These are phyloP conservation scores for Eubasilissa regina DNA, from an alignment of 1,140 invertebrate species.

Conservation along the genomic window DNA sequence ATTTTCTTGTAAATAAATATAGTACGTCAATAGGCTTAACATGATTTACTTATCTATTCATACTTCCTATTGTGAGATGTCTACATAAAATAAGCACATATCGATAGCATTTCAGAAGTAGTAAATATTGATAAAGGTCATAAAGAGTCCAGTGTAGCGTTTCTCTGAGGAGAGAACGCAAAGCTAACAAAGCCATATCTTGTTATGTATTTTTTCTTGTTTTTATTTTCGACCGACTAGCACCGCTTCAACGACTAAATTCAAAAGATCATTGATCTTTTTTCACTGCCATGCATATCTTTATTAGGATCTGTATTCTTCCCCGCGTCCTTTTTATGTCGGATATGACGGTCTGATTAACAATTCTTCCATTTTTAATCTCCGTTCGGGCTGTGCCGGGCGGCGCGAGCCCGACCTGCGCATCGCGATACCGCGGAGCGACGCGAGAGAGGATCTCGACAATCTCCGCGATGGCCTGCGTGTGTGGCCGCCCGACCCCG, in stretches of 20 bases:
- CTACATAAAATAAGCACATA: too few relatives aligned
- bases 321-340: background rate
- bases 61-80: too few relatives aligned
- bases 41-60: too few relatives aligned
- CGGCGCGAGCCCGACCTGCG: background rate
- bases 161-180: too few relatives aligned
- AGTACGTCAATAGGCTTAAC: too few relatives aligned
- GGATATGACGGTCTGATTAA: conserved; percentile 23
- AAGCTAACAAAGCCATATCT: too few relatives aligned
- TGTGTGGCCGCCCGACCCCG: conserved; percentile 34
- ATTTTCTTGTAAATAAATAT: too few relatives aligned
- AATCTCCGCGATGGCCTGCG: conserved; percentile 25
- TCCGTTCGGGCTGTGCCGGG: background rate
- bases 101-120: too few relatives aligned
- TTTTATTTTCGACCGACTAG: background rate
- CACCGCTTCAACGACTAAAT: background rate
- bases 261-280: background rate
- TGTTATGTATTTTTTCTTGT: too few relatives aligned
- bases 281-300: background rate
- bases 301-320: conserved; percentile 11
- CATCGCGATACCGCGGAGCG: background rate
- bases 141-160: too few relatives aligned
- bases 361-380: conserved; percentile 16
- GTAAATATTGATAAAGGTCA: too few relatives aligned
- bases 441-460: conserved; percentile 25